Percentiles rank a stretch among this genome's conserved stretches.
Conservation (phyloP, 2,888 invertebrate genomes). For the Diabrotica balteata region DNA sequence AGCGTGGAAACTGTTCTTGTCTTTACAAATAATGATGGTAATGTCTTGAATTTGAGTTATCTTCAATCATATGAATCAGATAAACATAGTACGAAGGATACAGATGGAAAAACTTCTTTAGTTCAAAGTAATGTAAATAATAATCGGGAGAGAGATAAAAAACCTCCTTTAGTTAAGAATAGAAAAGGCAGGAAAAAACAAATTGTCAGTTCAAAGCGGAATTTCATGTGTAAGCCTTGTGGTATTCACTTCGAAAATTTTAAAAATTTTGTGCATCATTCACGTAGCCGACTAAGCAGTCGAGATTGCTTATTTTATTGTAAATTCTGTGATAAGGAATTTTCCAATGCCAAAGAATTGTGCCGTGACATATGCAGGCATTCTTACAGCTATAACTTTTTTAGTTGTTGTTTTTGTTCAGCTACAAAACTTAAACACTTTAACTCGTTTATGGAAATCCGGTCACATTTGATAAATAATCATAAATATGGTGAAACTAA, state of each 20-base stretch:
- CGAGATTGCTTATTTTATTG: slow-evolving; percentile 8
- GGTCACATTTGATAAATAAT: slow-evolving; percentile 7
- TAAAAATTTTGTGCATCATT: slow-evolving; percentile 8
- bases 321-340: slow-evolving; percentile 1
- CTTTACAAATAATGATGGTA: too few species aligned
- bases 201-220: not conserved
- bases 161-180: too few species aligned
- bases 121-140: too few species aligned
- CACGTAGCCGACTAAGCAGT: not conserved
- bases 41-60: too few species aligned
- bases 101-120: too few species aligned
- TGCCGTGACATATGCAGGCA: slow-evolving; percentile 15
- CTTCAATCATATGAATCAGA: too few species aligned
- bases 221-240: slow-evolving; percentile 17
- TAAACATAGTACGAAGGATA: too few species aligned
- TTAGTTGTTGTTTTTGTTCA: slow-evolving; percentile 14
- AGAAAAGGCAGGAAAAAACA: too few species aligned
- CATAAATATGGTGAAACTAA: slow-evolving; percentile 3
- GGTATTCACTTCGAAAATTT: slow-evolving; percentile 7
- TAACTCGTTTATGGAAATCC: not conserved
- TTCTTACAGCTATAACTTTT: slow-evolving; percentile 11
- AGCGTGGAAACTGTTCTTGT: too few species aligned
- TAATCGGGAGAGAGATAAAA: too few species aligned
- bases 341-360: not conserved
- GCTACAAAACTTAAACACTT: not conserved